Percentiles rank a stretch among this genome's conserved stretches.
Evolutionary conservation across 1,140 invertebrate species (phyloP).

Genomic region (Drosophila willistoni): DNA sequence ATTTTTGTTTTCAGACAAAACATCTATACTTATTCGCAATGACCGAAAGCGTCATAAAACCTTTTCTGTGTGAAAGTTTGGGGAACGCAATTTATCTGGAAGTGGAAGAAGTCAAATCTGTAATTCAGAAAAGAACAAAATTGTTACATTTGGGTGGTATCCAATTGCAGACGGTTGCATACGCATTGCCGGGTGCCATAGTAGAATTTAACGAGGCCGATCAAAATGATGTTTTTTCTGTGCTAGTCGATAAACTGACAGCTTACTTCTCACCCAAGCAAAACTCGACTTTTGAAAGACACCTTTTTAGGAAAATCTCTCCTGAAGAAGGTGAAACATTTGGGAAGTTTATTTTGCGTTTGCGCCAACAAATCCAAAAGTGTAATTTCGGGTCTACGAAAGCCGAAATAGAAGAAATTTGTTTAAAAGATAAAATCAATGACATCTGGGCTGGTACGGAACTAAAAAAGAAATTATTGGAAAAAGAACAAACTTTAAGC

Average conservation of each 20-base stretch:
- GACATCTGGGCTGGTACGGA: not conserved
- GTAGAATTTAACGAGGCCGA: no score
- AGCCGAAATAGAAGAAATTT: not conserved
- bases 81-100: not conserved
- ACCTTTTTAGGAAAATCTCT: not conserved
- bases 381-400: slow-evolving; percentile 4
- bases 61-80: not conserved
- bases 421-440: not conserved
- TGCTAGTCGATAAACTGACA: no score
- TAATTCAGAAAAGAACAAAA: no score
- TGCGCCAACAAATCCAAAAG: not conserved
- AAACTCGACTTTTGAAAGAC: not conserved
- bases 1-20: no score
- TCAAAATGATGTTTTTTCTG: no score
- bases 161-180: no score
- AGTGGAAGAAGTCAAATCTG: no score
- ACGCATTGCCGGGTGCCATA: no score
- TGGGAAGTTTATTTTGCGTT: not conserved
- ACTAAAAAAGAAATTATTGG: slow-evolving; percentile 17
- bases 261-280: no score
- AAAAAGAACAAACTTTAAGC: slow-evolving; percentile 13
- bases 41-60: not conserved
- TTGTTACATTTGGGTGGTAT: no score
- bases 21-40: no score
- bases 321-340: not conserved